Base-by-base conservation (phyloP, 2,888 invertebrate genomes). In the Fabriciana adippe region DNA sequence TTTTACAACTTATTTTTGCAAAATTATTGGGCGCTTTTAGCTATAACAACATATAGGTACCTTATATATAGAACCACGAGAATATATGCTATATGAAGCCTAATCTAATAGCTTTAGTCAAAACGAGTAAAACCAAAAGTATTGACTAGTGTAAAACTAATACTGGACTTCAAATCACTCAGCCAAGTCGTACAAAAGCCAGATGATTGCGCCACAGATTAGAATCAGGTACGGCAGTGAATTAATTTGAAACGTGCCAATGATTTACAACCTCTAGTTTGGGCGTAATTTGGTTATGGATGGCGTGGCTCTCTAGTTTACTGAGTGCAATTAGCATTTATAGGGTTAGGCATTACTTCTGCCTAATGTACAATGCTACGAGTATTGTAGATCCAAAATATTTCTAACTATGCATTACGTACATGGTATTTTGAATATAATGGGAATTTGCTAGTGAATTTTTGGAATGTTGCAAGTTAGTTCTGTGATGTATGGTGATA, bases 231-330 rank as follows among this genome's bases (percentile, higher is more conserved):
- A 81, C 73, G 80, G 77, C 77, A 82, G 80, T 81, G 83, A 88
- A 87, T 89, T 89, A 89, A 88, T 88, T 86, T 81, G 85, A 82
- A 85, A 82, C 85, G 86, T 84, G 83, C 83, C 85, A 86, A 89
- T 89, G 88, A 88, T 89, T 88, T 85, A 89, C 81, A 78, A 78
- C 76, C 78, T 72, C 80, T 84, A 81, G 81, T 80, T 81, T 79
- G 78, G 81, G 80, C 79, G 79, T 85, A 84, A 86, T 87, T 85
- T 83, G 81, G 83, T 84, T 83, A 85, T 84, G 80, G 80, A 82
- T 79, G 79, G 82, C 79, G 84, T 77, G 83, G 83, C 72, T 72
- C 75, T 76, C 78, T 84, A 81, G 82, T 83, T 87, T 81, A 83
- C 80, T 75, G 77, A 72, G 73, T 64, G 75, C 79, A 82, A 84